Conservation (phyloP, 2,113 vertebrate species). For the Pelmatolapia mariae region DNA sequence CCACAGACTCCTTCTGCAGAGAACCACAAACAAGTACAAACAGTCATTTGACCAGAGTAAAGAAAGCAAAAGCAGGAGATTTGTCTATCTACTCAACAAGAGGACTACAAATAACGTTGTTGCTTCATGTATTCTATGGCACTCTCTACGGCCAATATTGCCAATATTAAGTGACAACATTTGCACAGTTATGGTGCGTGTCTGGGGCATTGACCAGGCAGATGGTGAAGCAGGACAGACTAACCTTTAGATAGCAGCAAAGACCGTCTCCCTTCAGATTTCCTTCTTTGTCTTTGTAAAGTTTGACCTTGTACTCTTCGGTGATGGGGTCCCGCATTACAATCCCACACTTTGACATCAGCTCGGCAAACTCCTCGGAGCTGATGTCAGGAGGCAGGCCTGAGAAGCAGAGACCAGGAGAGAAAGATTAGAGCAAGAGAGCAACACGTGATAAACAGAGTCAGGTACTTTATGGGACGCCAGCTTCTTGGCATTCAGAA, state of each 20-base stretch:
- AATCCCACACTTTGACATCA: conserved; percentile 95
- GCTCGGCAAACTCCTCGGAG: conserved; percentile 85
- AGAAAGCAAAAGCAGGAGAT: background rate
- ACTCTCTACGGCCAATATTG: background rate
- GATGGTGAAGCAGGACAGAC: background rate
- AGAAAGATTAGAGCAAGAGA: background rate
- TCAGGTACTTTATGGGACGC: background rate
- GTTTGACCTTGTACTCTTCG: conserved; percentile 93
- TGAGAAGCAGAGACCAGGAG: conserved; percentile 19
- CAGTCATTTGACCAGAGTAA: background rate
- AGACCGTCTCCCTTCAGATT: conserved; percentile 96
- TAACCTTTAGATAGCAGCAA: conserved; percentile 97
- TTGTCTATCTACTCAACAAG: background rate
- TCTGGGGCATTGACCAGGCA: background rate
- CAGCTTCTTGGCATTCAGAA: background rate
- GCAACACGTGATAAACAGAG: background rate
- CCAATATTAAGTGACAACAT: background rate
- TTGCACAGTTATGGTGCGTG: background rate
- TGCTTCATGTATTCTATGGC: background rate
- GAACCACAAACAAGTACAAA: background rate
- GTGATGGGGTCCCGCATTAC: conserved; percentile 90
- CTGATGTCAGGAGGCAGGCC: conserved; percentile 92
- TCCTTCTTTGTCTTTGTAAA: conserved; percentile 91
- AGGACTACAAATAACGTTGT: background rate
- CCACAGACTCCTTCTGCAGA: conserved; percentile 88